Base-by-base conservation (phyloP, 64 coral and sea anemone genomes). In the Astreopora myriophthalma region DNA sequence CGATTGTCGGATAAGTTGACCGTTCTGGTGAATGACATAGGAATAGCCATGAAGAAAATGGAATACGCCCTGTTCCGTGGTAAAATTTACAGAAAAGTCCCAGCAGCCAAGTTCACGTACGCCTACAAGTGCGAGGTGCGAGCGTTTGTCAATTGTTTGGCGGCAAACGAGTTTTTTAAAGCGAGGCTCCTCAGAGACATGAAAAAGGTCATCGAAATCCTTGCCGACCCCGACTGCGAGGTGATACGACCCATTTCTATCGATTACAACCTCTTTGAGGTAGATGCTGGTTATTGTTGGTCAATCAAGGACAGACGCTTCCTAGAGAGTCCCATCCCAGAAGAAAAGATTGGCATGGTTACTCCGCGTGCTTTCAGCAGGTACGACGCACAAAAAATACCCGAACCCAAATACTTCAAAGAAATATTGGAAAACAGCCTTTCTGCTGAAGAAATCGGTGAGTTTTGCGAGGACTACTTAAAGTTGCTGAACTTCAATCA, bases 91-190 rank as follows among this genome's bases (percentile, higher is more conserved):
- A 91, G 69, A 68, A 91, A 90, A 49, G 42, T 70, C 19, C 36
- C 79, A 71, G 27, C 67, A 71, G 76, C 89, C 75, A 81, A 60
- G 40, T 91, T 55, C 25, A 73, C 89, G 16, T 80, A 84, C 40
- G 36, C 32, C 22, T 91, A 48, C n/a, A 91, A 91, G 36, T 91
- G 78, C 48, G 64, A 84, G 11, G 62, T 65, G 52, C 39, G 66
- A 71, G 89, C 74, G 42, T 91, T 84, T 48, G 64, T 91, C 28
- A 91, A 84, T 79, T 81, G 25, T 55, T 42, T 84, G 44, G 89
- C 89, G 12, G 69, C 89, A 57, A 91, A 84, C 61, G 66, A 91
- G n/a, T n/a, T n/a, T n/a, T n/a, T 91, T 65, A 91, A 91, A 77
- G 76, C 40, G 0, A 57, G 88, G 28, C 88, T 90, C 14, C 32